Conservation (phyloP, 2,797 vertebrate genomes). For the Parauchenoglanis punctatus region DNA sequence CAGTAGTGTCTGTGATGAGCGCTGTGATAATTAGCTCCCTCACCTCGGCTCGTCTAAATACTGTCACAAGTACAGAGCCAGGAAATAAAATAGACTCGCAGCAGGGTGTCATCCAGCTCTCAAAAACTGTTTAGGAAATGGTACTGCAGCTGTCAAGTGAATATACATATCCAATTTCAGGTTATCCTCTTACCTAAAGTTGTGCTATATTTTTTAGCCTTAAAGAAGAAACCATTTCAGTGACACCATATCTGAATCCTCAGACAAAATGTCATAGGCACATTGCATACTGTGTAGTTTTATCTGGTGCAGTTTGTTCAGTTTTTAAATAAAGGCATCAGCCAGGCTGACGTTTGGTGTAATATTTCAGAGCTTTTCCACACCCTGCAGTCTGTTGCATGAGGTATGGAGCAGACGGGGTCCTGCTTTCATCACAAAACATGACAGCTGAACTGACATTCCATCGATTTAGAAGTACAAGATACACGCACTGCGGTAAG, state of each 20-base stretch:
- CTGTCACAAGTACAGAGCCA: not conserved
- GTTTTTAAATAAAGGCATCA: conserved; percentile 21
- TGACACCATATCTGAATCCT: not conserved
- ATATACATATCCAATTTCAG: not conserved
- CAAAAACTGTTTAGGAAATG: not conserved
- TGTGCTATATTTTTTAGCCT: not conserved
- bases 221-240: not conserved
- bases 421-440: conserved; percentile 3
- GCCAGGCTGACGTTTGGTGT: not conserved
- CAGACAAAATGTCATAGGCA: not conserved
- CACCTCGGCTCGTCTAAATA: not conserved
- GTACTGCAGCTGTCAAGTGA: not conserved
- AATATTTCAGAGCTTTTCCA: conserved; percentile 20
- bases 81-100: not conserved
- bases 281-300: not conserved
- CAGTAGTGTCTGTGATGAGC: not conserved
- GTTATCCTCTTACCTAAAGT: not conserved
- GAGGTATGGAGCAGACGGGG: not conserved
- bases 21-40: not conserved
- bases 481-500: not conserved
- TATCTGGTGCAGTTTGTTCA: not conserved
- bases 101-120: not conserved
- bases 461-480: not conserved
- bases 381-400: conserved; percentile 31
- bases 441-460: conserved; percentile 13